phyloP scores from a whole-genome alignment of 2,113 vertebrate species.

The Lagenorhynchus albirostris region DNA sequence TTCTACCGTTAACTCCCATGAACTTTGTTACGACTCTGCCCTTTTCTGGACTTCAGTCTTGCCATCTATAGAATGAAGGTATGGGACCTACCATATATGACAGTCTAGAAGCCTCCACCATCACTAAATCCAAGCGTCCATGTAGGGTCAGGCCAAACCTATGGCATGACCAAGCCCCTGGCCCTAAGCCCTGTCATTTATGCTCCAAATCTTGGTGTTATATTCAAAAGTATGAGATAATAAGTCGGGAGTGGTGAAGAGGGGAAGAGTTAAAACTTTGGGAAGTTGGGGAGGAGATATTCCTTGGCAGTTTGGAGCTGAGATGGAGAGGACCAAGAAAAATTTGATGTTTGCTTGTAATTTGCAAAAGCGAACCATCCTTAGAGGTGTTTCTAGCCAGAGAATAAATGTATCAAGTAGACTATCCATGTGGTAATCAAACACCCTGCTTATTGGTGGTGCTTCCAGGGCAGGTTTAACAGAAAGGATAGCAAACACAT shows the following conservation, averaged over 20 bases:
- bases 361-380: neutral
- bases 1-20: neutral
- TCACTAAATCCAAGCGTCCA: neutral
- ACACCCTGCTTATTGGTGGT: neutral
- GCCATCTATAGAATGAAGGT: neutral
- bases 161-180: neutral
- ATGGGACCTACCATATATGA: neutral
- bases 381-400: neutral
- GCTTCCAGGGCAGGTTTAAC: neutral
- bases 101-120: neutral
- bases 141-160: neutral
- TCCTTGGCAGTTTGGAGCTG: neutral
- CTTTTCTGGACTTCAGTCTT: slow-evolving; percentile 2
- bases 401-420: neutral
- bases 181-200: neutral
- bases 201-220: neutral
- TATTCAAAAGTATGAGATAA: neutral
- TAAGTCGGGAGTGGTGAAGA: neutral
- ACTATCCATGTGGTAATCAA: neutral
- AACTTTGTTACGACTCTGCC: neutral
- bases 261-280: neutral
- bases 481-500: neutral
- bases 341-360: neutral
- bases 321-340: neutral
- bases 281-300: neutral